A percentile compares a stretch with the other conserved stretches of the same genome.
Evolutionary conservation across 2,797 vertebrate species (phyloP).

Genomic region (Smutsia temminckii): DNA sequence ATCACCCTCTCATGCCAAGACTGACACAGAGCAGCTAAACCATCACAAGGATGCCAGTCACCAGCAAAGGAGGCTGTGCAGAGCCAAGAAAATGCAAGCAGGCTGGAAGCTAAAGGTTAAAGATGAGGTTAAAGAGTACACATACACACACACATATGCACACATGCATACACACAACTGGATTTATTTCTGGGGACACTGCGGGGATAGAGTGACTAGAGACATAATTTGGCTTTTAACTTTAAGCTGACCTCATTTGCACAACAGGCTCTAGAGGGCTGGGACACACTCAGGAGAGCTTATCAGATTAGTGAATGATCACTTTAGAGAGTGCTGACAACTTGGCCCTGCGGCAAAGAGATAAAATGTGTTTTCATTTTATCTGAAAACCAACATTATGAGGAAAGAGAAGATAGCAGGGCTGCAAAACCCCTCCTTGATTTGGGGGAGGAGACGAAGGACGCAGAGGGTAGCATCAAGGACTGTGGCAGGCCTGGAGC

Average conservation of each 20-base stretch:
- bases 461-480: neutral
- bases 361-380: neutral
- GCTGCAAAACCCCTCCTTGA: neutral
- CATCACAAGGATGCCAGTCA: neutral
- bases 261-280: neutral
- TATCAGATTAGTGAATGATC: conserved; percentile 43
- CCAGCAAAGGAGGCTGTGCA: neutral
- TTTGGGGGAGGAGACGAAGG: neutral
- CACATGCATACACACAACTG: neutral
- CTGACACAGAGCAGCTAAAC: neutral
- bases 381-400: neutral
- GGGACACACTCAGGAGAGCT: neutral
- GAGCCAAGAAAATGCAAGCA: neutral
- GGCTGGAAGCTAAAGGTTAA: neutral
- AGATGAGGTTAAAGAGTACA: neutral
- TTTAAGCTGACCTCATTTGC: neutral
- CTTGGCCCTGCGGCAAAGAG: neutral
- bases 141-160: neutral
- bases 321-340: neutral
- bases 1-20: neutral
- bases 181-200: neutral
- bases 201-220: neutral
- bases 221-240: neutral
- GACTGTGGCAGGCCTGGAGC: neutral
- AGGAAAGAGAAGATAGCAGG: neutral